A percentile compares a stretch with the other conserved stretches of the same genome.
Conservation (phyloP, 2,888 invertebrate genomes). For the Pristionchus exspectatus region DNA sequence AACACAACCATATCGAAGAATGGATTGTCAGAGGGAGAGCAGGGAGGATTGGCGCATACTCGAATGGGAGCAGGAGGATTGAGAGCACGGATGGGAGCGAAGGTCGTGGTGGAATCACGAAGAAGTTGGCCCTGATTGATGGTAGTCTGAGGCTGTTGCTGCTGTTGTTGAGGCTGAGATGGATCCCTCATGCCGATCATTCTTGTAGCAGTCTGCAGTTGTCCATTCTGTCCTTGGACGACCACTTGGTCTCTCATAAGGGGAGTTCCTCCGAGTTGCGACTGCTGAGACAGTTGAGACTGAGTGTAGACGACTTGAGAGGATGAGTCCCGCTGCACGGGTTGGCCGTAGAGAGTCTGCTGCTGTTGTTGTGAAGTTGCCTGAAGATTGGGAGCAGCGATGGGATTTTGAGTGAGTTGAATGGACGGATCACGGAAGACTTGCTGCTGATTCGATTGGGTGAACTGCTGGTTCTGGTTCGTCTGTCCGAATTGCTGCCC, state of each 20-base stretch:
- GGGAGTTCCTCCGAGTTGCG: not conserved
- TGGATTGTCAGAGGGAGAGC: slow-evolving; percentile 2
- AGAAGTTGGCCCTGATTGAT: slow-evolving; percentile 8
- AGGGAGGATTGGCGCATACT: slow-evolving; percentile 37
- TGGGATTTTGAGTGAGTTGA: not conserved
- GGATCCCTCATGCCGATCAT: slow-evolving; percentile 28
- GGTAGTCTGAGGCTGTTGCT: not conserved
- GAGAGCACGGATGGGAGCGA: not conserved
- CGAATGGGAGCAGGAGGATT: slow-evolving; percentile 21
- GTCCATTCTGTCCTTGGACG: not conserved
- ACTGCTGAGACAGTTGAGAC: not conserved
- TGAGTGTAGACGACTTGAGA: too few species aligned
- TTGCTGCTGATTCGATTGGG: not conserved
- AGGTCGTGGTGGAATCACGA: not conserved
- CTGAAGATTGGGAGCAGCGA: slow-evolving; percentile 29
- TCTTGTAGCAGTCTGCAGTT: slow-evolving; percentile 1
- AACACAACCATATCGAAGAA: slow-evolving; percentile 31
- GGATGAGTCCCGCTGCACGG: not conserved
- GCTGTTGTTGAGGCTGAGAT: not conserved
- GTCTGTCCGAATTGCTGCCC: not conserved
- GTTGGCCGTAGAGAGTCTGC: not conserved
- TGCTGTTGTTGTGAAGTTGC: not conserved
- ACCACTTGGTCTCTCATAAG: slow-evolving; percentile 12
- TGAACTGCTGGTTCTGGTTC: not conserved
- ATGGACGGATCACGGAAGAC: slow-evolving; percentile 15